Evolutionary conservation across 2,888 invertebrate genomes (phyloP).

Genomic region (Nineta flava): DNA sequence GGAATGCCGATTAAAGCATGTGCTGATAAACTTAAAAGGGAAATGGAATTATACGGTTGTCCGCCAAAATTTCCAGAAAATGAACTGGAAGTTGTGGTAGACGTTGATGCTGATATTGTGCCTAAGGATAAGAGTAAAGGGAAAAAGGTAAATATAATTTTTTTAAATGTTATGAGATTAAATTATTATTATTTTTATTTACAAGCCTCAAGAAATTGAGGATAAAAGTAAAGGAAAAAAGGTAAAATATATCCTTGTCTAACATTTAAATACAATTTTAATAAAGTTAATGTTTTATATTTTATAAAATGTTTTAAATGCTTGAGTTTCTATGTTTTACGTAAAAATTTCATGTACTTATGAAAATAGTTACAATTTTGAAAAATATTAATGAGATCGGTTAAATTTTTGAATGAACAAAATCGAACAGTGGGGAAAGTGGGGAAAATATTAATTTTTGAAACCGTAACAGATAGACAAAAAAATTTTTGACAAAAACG

Average conservation of each 20-base stretch:
- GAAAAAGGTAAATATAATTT: conserved; percentile 44
- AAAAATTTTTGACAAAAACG: too few species aligned
- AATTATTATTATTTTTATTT: background rate
- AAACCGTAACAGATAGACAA: too few species aligned
- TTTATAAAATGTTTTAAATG: too few species aligned
- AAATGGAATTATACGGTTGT: conserved; percentile 80
- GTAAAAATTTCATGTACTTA: too few species aligned
- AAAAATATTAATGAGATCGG: too few species aligned
- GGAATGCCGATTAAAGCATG: conserved; percentile 99
- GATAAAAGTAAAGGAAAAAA: conserved; percentile 2
- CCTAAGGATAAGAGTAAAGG: conserved; percentile 82
- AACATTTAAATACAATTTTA: too few species aligned
- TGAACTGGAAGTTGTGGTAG: conserved; percentile 28
- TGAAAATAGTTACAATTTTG: too few species aligned
- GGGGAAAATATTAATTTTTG: too few species aligned
- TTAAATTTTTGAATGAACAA: too few species aligned
- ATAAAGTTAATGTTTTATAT: too few species aligned
- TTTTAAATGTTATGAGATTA: background rate
- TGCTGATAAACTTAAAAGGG: conserved; percentile 90
- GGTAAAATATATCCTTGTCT: background rate
- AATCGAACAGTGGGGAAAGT: too few species aligned
- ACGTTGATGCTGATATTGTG: conserved; percentile 38
- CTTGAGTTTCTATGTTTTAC: too few species aligned
- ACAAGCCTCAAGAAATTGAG: background rate
- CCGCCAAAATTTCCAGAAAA: conserved; percentile 79